phyloP scores from a whole-genome alignment of 92 coral and sea anemone species.

The Siderastrea siderea region DNA sequence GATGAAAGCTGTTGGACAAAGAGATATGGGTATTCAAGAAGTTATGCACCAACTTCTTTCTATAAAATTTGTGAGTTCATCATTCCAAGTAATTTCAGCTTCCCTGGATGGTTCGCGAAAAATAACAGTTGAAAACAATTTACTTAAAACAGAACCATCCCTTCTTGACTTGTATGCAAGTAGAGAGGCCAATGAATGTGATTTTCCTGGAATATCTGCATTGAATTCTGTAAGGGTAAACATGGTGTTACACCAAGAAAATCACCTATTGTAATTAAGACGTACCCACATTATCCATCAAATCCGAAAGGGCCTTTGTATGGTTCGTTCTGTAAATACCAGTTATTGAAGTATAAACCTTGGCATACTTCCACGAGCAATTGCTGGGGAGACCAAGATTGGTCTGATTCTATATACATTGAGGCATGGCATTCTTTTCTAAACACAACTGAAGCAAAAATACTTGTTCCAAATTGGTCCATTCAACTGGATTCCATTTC shows the following conservation, averaged over 20 bases:
- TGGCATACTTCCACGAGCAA: slow-evolving; percentile 15
- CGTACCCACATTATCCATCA: slow-evolving; percentile 36
- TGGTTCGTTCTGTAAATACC: slow-evolving; percentile 55
- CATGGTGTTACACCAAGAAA: neutral
- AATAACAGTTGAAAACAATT: slow-evolving; percentile 34
- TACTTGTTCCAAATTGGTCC: slow-evolving; percentile 23
- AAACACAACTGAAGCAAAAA: neutral
- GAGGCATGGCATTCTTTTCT: neutral
- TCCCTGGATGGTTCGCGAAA: slow-evolving; percentile 64
- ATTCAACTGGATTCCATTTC: slow-evolving; percentile 17
- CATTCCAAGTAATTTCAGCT: slow-evolving; percentile 51
- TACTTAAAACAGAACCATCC: slow-evolving; percentile 29
- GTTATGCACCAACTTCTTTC: slow-evolving; percentile 61
- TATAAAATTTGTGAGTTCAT: slow-evolving; percentile 36
- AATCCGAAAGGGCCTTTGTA: slow-evolving; percentile 33
- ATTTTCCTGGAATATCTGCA: slow-evolving; percentile 31
- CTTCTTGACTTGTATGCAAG: slow-evolving; percentile 39
- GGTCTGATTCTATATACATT: neutral
- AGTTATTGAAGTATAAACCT: slow-evolving; percentile 35
- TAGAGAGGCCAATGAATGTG: neutral
- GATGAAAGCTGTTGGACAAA: slow-evolving; percentile 70
- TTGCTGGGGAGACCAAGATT: slow-evolving; percentile 21
- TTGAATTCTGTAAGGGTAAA: neutral
- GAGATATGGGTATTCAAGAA: slow-evolving; percentile 64
- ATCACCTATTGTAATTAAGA: slow-evolving; percentile 14